Conservation (phyloP, 1,140 invertebrate genomes). For the Drosophila baimaii region DNA sequence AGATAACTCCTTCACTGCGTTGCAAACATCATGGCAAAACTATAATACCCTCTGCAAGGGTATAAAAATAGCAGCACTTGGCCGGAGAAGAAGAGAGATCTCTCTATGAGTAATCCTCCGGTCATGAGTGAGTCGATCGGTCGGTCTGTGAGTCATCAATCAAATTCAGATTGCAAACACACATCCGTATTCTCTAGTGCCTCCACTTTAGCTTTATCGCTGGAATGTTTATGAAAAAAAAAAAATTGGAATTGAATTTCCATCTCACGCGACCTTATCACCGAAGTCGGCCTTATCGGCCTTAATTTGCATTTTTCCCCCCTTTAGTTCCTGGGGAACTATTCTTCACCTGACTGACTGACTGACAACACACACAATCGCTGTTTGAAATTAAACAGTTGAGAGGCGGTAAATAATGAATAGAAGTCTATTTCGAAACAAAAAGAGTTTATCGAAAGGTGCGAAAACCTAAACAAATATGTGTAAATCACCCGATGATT, state of each 20-base stretch:
- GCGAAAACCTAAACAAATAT: conserved; percentile 31
- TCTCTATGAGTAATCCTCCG: conserved; percentile 51
- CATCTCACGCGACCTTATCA: conserved; percentile 34
- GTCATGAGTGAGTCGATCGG: conserved; percentile 30
- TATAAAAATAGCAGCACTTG: conserved; percentile 4
- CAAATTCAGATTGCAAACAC: conserved; percentile 36
- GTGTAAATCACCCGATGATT: conserved; percentile 30
- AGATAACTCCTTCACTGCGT: too few species aligned
- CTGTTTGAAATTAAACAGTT: conserved; percentile 24
- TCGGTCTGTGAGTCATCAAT: conserved; percentile 46
- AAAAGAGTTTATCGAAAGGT: background rate
- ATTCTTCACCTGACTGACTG: conserved; percentile 38
- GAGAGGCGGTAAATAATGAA: conserved; percentile 18
- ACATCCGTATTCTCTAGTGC: conserved; percentile 8
- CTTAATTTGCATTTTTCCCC: conserved; percentile 35
- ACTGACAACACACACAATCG: conserved; percentile 4
- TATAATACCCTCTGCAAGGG: too few species aligned
- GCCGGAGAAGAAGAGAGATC: background rate
- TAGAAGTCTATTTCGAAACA: conserved; percentile 1
- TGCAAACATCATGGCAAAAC: too few species aligned
- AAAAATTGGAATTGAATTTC: conserved; percentile 4
- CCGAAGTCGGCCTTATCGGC: conserved; percentile 27
- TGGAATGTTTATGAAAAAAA: conserved; percentile 31
- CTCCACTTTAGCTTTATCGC: conserved; percentile 24
- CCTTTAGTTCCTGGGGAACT: background rate